Percentiles rank a stretch among this genome's conserved stretches.
phyloP scores from a whole-genome alignment of 2,888 invertebrate genomes.

The Noctua fimbriata region DNA sequence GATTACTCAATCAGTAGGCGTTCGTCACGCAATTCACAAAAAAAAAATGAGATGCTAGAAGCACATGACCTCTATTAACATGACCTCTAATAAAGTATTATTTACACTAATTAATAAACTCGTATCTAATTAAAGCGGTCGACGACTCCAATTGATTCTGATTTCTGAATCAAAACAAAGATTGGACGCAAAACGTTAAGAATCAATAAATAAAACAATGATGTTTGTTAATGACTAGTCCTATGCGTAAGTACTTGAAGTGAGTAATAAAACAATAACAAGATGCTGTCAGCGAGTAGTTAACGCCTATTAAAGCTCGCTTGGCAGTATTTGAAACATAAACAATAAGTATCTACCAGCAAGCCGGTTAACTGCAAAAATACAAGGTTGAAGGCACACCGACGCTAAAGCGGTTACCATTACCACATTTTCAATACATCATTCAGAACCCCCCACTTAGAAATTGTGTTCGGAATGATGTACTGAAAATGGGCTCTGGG shows the following conservation, averaged over 20 bases:
- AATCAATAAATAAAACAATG: conserved; percentile 13
- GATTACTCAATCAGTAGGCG: background rate
- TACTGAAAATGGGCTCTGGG: too few relatives aligned
- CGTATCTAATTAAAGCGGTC: conserved; percentile 13
- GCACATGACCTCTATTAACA: background rate
- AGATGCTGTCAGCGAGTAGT: conserved; percentile 3
- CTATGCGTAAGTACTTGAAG: background rate
- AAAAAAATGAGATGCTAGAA: too few relatives aligned
- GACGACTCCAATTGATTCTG: background rate
- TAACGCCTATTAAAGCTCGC: conserved; percentile 38
- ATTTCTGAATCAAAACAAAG: conserved; percentile 34
- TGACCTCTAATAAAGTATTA: conserved; percentile 7
- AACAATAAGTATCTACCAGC: too few relatives aligned
- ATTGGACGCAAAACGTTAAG: conserved; percentile 18
- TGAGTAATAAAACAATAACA: conserved; percentile 26
- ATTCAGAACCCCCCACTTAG: too few relatives aligned
- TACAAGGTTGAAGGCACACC: too few relatives aligned
- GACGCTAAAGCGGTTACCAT: too few relatives aligned
- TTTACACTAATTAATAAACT: conserved; percentile 4
- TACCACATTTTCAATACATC: too few relatives aligned
- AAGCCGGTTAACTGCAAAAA: too few relatives aligned
- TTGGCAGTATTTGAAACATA: conserved; percentile 16
- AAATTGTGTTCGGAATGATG: too few relatives aligned
- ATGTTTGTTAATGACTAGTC: conserved; percentile 24
- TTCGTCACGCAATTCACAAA: background rate